Conservation (phyloP, 2,888 invertebrate genomes). For the Drosophila nigricruria region DNA sequence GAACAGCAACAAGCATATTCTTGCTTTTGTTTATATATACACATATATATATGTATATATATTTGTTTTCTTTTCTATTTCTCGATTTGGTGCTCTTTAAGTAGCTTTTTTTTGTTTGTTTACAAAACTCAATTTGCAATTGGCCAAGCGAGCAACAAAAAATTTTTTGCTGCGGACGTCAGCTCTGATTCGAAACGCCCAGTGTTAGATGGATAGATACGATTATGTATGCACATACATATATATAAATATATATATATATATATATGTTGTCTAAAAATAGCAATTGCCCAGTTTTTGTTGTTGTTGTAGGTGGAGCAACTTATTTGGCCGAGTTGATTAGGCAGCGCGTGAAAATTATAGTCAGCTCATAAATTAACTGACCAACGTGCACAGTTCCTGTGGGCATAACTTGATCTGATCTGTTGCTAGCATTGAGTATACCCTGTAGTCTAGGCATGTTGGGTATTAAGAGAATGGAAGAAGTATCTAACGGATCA, state of each 20-base stretch:
- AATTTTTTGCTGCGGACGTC: constrained; percentile 23
- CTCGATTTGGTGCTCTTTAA: constrained; percentile 13
- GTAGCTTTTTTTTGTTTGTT: constrained; percentile 39
- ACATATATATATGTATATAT: not conserved
- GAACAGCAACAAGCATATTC: constrained; percentile 17
- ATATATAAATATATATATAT: not conserved
- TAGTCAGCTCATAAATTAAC: constrained; percentile 59
- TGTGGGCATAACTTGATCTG: too few relatives aligned
- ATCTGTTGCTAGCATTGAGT: not conserved
- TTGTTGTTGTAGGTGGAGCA: constrained; percentile 23
- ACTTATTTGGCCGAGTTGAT: constrained; percentile 41
- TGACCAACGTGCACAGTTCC: constrained; percentile 26
- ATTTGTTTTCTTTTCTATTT: constrained; percentile 22
- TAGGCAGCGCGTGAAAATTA: constrained; percentile 55
- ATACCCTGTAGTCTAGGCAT: constrained; percentile 3
- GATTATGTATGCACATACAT: not conserved
- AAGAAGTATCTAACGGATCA: not conserved
- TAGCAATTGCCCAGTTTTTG: constrained; percentile 1
- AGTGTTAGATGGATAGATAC: constrained; percentile 29
- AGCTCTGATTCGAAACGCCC: constrained; percentile 14
- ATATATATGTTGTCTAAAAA: not conserved
- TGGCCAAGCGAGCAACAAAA: constrained; percentile 32
- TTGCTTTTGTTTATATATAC: not conserved
- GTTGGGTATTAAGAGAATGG: not conserved
- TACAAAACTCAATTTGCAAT: constrained; percentile 50